Conservation (phyloP, 2,113 vertebrate genomes). For the Ictalurus furcatus region DNA sequence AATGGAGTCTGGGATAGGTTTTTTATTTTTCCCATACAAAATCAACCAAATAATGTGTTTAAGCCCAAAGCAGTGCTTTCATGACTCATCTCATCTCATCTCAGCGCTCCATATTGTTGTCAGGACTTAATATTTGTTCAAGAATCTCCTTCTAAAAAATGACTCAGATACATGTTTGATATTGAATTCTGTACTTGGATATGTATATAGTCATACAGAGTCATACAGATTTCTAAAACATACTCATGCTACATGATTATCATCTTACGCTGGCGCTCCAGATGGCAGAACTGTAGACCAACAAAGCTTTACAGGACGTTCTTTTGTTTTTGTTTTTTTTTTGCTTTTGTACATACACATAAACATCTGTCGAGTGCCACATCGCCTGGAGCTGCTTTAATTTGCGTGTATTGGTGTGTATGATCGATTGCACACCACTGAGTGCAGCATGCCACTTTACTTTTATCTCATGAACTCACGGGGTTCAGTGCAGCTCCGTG, state of each 20-base stretch:
- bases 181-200: background rate
- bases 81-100: background rate
- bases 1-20: background rate
- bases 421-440: background rate
- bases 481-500: background rate
- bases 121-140: background rate
- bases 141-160: background rate
- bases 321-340: background rate
- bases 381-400: background rate
- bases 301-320: background rate
- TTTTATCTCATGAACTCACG: background rate
- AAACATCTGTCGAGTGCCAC: background rate
- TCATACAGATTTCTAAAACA: background rate
- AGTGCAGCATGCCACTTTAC: background rate
- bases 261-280: background rate
- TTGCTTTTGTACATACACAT: background rate
- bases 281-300: background rate
- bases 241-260: background rate
- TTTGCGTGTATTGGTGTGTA: background rate
- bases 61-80: background rate
- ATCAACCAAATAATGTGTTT: background rate
- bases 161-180: background rate
- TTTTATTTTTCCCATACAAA: background rate
- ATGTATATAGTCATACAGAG: background rate
- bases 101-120: background rate